Evolutionary conservation across 2,113 vertebrate species (phyloP), one percentile per base, ranked within the genome.

Genomic region (Gobius niger): DNA sequence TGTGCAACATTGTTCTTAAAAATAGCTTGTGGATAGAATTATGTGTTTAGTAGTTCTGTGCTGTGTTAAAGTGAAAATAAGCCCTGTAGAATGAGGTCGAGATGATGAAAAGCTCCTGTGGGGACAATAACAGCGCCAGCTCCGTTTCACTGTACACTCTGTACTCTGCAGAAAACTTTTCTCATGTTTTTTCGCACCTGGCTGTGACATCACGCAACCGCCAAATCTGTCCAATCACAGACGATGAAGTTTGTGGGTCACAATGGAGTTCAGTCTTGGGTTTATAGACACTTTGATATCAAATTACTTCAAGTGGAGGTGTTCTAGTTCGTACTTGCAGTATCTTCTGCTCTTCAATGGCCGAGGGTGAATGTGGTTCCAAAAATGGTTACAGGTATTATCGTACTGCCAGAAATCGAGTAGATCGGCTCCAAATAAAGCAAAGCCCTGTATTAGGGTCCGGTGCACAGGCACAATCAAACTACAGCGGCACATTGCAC

Each of bases 61-160:
- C 70, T 50, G 40, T 64, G 41, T 53, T 16, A 74, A 65, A 72
- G 10, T 47, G 42, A 60, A 64, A 75, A 46, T 69, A 42, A 74
- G 42, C 50, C 16, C 5, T 59, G 0, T 42, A 4, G 70, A 65
- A 67, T 12, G 24, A 41, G 42, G 65, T 70, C 18, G 52, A 7
- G 2, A 6, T 68, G 67, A 72, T 15, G 49, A 44, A 66, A 66
- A 42, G 6, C 14, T 67, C 72, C 50, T 50, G 57, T 61, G 5
- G 62, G 75, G 59, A 78, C 64, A 72, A 50, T 51, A 80, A 65
- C 14, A 5, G 7, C 3, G 10, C 49, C 10, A 40, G 54, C 11
- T 50, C 60, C 24, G 14, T 61, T 53, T 72, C 59, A 19, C 61
- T 64, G 46, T 24, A 51, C 41, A 9, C 14, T 7, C 68, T 50